Percentiles rank a stretch among this genome's conserved stretches.
These are phyloP conservation scores for Hirtodrosophila confusa DNA, from an alignment of 2,888 invertebrate species.

Conservation along the genomic window DNA sequence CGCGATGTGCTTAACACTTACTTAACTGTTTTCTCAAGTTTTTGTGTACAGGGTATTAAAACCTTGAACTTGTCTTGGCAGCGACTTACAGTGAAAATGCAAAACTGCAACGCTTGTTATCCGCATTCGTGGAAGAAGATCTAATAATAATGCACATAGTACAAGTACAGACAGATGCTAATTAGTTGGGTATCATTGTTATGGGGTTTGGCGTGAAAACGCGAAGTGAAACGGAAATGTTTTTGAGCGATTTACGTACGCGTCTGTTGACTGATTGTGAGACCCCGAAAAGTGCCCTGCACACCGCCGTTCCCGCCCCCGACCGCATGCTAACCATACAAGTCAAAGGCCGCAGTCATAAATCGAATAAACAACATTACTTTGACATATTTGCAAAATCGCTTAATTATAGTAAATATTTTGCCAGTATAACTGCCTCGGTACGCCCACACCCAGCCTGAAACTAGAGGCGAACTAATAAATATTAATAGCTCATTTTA, in stretches of 20 bases:
- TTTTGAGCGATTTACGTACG: constrained; percentile 50
- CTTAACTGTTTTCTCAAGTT: too few relatives aligned
- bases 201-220: constrained; percentile 53
- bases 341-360: constrained; percentile 42
- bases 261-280: constrained; percentile 35
- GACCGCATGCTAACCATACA: neutral
- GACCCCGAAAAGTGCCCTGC: constrained; percentile 22
- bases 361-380: constrained; percentile 50
- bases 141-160: constrained; percentile 2
- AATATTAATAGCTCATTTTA: constrained; percentile 67
- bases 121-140: constrained; percentile 17
- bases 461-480: constrained; percentile 50
- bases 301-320: neutral
- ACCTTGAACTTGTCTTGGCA: neutral
- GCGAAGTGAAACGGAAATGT: constrained; percentile 44
- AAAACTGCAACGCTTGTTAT: constrained; percentile 26
- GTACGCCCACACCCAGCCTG: constrained; percentile 35
- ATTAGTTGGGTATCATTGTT: constrained; percentile 57
- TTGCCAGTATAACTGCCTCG: constrained; percentile 48
- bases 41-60: too few relatives aligned
- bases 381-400: constrained; percentile 55
- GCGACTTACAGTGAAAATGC: constrained; percentile 18
- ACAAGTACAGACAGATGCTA: constrained; percentile 48
- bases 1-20: too few relatives aligned
- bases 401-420: constrained; percentile 60